A percentile compares a stretch with the other conserved stretches of the same genome.
Evolutionary conservation across 1,140 invertebrate species (phyloP).

Genomic region (Zaprionus tsacasi): DNA sequence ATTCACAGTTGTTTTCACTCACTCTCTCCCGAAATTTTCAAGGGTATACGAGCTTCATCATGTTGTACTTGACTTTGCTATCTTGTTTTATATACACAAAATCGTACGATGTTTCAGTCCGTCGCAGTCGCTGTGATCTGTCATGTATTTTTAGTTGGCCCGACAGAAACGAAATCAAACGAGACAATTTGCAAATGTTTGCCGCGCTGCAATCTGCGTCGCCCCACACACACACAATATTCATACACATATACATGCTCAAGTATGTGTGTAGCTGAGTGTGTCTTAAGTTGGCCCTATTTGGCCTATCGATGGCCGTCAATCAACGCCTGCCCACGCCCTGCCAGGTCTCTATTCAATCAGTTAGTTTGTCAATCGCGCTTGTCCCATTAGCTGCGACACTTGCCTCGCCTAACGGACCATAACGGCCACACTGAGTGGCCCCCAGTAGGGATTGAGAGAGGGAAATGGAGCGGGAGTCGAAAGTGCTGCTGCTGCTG

Average conservation of each 20-base stretch:
- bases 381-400: conserved; percentile 74
- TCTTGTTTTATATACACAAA: conserved; percentile 75
- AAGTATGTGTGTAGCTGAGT: neutral
- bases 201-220: conserved; percentile 38
- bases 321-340: conserved; percentile 44
- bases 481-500: conserved; percentile 14
- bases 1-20: neutral
- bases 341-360: conserved; percentile 39
- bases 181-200: conserved; percentile 76
- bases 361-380: conserved; percentile 73
- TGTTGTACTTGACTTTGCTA: conserved; percentile 41
- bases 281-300: conserved; percentile 35
- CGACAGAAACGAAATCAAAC: conserved; percentile 65
- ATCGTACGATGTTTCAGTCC: conserved; percentile 74
- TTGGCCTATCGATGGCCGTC: conserved; percentile 54
- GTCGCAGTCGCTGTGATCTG: conserved; percentile 64
- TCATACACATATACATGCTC: neutral
- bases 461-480: neutral
- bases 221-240: neutral
- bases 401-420: conserved; percentile 63
- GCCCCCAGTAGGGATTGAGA: neutral
- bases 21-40: neutral
- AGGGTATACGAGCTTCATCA: conserved; percentile 50
- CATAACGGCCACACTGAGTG: conserved; percentile 49
- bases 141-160: conserved; percentile 66